phyloP scores from a whole-genome alignment of 1,140 invertebrate genomes.

The Leucophenga varia region DNA sequence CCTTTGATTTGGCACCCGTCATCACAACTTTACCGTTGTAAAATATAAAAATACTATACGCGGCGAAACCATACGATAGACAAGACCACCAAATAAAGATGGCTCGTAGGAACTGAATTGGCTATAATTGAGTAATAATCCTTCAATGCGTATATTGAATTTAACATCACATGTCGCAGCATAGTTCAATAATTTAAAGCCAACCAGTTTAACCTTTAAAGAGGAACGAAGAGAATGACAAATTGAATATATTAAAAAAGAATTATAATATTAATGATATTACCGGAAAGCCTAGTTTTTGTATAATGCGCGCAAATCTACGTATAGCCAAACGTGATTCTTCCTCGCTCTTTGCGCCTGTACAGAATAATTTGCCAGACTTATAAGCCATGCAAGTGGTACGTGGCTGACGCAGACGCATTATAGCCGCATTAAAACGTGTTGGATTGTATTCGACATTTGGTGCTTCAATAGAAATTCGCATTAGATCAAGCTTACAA shows the following conservation, averaged over 20 bases:
- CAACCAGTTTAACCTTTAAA: conserved; percentile 93
- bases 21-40: conserved; percentile 97
- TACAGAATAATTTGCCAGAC: conserved; percentile 99
- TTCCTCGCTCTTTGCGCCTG: conserved; percentile 98
- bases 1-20: conserved; percentile 93
- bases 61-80: conserved; percentile 98
- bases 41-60: conserved; percentile 97
- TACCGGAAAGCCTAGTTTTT: conserved; percentile 93
- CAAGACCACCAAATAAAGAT: conserved; percentile 93
- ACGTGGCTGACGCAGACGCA: conserved; percentile 96
- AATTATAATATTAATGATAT: conserved; percentile 16
- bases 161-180: conserved; percentile 98
- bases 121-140: conserved; percentile 89
- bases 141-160: conserved; percentile 96
- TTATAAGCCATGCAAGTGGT: conserved; percentile 98
- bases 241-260: background rate
- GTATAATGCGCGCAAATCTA: conserved; percentile 98
- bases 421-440: conserved; percentile 98
- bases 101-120: conserved; percentile 95
- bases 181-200: conserved; percentile 99
- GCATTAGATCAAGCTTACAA: conserved; percentile 91
- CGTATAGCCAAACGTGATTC: conserved; percentile 91
- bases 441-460: conserved; percentile 99
- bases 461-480: conserved; percentile 95
- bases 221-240: conserved; percentile 26